Percentiles rank a stretch among this genome's conserved stretches.
These are phyloP conservation scores for Rhodinocichla rosea DNA, from an alignment of 2,113 vertebrate species.

Conservation along the genomic window DNA sequence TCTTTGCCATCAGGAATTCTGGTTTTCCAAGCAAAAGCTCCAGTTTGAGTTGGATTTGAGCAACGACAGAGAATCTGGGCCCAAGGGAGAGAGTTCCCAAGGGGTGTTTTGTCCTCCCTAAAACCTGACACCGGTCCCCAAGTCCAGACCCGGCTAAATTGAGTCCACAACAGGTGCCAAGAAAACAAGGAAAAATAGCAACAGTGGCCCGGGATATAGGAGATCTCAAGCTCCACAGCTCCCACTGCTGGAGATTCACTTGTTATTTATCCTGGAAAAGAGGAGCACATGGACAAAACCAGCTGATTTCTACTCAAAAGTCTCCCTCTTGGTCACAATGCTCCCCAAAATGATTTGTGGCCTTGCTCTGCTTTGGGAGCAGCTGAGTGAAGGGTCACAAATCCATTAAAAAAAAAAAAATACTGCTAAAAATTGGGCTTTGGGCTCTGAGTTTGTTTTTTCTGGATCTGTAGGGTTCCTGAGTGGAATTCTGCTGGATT, in stretches of 20 bases:
- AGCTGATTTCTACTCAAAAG: not conserved
- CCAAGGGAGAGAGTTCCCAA: not conserved
- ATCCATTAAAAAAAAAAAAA: too few relatives aligned
- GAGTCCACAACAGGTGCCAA: not conserved
- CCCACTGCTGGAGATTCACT: not conserved
- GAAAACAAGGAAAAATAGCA: not conserved
- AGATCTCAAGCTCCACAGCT: not conserved
- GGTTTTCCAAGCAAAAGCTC: not conserved
- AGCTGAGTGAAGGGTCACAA: not conserved
- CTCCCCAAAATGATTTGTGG: rapidly evolving
- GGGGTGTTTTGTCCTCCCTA: not conserved
- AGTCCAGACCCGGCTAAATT: not conserved
- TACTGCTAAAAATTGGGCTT: not conserved
- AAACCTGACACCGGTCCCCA: not conserved
- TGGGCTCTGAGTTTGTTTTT: rapidly evolving
- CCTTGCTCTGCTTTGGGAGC: not conserved
- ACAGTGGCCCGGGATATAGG: not conserved
- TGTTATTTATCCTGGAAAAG: rapidly evolving
- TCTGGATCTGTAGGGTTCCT: not conserved
- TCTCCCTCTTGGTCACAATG: not conserved
- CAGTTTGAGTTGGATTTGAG: not conserved
- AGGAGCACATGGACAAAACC: rapidly evolving
- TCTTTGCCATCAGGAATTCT: not conserved
- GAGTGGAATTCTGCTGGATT: not conserved
- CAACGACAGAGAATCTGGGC: not conserved